These are phyloP conservation scores for Toxotes lorentzi DNA, from an alignment of 2,797 vertebrate species.

Conservation along the genomic window DNA sequence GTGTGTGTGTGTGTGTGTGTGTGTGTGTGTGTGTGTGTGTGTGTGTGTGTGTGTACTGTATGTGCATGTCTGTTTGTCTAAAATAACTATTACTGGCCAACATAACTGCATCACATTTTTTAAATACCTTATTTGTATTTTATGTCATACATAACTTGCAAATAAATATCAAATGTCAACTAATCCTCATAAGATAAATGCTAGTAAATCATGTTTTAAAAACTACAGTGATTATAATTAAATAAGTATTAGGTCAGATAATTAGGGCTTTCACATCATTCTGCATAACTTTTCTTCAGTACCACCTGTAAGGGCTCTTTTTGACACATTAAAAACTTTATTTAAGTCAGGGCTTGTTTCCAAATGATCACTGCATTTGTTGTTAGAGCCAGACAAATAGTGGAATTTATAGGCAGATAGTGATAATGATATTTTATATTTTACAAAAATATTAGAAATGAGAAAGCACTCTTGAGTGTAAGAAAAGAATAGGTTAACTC, in stretches of 20 bases:
- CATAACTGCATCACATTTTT: not conserved
- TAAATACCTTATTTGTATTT: not conserved
- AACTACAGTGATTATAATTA: not conserved
- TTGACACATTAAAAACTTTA: not conserved
- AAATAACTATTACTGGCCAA: not conserved
- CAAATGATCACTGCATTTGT: not conserved
- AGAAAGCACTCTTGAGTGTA: not conserved
- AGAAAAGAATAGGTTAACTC: not conserved
- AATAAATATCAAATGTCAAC: not conserved
- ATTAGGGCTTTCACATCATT: not conserved
- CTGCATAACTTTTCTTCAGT: not conserved
- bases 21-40: not conserved
- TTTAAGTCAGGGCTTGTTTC: not conserved
- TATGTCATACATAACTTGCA: not conserved
- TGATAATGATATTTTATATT: not conserved
- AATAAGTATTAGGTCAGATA: not conserved
- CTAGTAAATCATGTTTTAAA: not conserved
- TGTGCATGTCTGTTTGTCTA: not conserved
- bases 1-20: not conserved
- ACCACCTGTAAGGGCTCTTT: not conserved
- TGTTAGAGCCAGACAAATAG: not conserved
- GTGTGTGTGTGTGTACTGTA: not conserved
- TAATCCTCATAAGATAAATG: not conserved
- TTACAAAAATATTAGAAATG: not conserved
- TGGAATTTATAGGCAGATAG: not conserved